Conservation (phyloP, 2,888 invertebrate species). For the Heteropelma amictum region DNA sequence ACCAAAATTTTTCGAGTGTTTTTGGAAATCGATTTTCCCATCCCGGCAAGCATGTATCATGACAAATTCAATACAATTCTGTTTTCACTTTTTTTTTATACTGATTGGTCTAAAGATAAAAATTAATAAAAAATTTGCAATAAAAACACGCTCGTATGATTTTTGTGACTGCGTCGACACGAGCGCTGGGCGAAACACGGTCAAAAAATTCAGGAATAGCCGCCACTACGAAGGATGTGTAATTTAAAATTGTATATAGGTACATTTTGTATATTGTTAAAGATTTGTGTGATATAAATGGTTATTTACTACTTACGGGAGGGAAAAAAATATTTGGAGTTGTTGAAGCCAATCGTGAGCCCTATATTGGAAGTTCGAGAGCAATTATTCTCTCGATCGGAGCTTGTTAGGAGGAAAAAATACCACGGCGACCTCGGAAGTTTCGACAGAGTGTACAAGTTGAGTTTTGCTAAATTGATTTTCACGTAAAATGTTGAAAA, state of each 20-base stretch:
- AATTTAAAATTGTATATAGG: constrained; percentile 78
- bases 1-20: constrained; percentile 13
- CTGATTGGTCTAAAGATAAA: background rate
- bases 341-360: constrained; percentile 26
- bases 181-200: constrained; percentile 1
- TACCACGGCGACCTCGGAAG: constrained; percentile 43
- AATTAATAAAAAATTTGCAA: background rate
- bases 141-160: background rate
- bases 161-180: background rate
- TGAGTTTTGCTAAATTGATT: background rate
- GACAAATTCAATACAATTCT: background rate
- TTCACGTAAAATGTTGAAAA: background rate
- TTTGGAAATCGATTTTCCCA: constrained; percentile 5
- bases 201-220: constrained; percentile 26
- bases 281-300: constrained; percentile 78
- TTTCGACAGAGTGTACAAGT: background rate
- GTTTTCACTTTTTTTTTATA: background rate
- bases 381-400: no score
- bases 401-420: no score
- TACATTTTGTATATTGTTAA: constrained; percentile 79
- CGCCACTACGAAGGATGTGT: constrained; percentile 68
- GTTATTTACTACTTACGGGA: constrained; percentile 73
- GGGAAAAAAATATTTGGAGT: constrained; percentile 39
- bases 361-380: constrained; percentile 17
- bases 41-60: no score